Base-by-base conservation (phyloP, 2,888 invertebrate species). In the Synanthedon formicaeformis region DNA sequence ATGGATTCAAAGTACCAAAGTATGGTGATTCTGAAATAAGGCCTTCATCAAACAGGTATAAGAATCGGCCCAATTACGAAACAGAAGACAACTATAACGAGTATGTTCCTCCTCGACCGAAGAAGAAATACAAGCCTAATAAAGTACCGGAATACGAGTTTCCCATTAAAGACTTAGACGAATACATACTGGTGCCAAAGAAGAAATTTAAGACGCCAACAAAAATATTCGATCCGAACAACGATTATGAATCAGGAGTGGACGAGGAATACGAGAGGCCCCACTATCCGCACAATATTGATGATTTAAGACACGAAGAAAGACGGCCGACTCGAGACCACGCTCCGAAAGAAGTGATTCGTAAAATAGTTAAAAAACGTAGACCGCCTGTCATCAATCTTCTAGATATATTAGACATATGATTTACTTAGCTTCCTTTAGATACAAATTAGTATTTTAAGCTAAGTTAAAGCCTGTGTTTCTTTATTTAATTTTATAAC, bases 321-420 rank as follows among this genome's bases (percentile, higher is more conserved):
- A 71, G 73, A 53, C 68, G 62, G 49, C 70, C 78, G 5, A 68
- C 67, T 14, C 66, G 75, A 58, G 75, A 66, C 13, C 56, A 64
- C 8, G 66, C 57, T 6, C 73, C 41, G 56, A 80, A 75, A 57
- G 81, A 84, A 69, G 66, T 84, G 2, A 66, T 86, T 4, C 67
- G 77, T 50, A 86, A 85, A 71, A 68, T 86, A 50, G 70, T 86
- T 0, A 81, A 80, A 60, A 85, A 84, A 66, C 72, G 72, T 65
- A 80, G 75, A 50, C 50, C 50, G 56, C 82, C 85, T 10, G 65
- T 73, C 18, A 73, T 86, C 53, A 86, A 83, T 58, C 61, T 86
- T 55, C 64, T 86, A 73, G 86, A 86, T 59, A 81, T 86, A 57
- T 78, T 86, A 59, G 86, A 86, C 66, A 83, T 86, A 67, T 86